phyloP scores from a whole-genome alignment of 2,888 invertebrate species.

The Corbicula japonica region DNA sequence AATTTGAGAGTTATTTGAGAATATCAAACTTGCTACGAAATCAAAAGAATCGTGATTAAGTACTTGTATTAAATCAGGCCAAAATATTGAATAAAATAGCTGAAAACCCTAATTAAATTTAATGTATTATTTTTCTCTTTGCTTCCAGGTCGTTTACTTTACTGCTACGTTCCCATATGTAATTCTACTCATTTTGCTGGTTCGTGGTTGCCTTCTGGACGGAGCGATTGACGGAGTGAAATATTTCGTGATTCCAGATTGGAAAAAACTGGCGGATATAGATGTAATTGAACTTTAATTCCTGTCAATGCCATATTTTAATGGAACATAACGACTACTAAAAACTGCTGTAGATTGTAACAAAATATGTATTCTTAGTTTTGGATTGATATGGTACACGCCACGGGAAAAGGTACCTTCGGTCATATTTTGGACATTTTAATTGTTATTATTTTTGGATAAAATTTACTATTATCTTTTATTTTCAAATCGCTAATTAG shows the following conservation, averaged over 20 bases:
- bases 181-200: conserved; percentile 77
- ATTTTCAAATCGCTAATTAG: too few relatives aligned
- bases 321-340: too few relatives aligned
- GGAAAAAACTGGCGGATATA: conserved; percentile 76
- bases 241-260: conserved; percentile 80
- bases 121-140: neutral
- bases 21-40: too few relatives aligned
- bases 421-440: neutral
- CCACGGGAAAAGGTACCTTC: neutral
- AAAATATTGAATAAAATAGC: too few relatives aligned
- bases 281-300: conserved; percentile 60
- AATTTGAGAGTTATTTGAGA: too few relatives aligned
- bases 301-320: neutral
- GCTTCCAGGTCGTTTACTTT: conserved; percentile 82
- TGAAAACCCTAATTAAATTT: too few relatives aligned
- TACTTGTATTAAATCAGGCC: too few relatives aligned
- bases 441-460: neutral
- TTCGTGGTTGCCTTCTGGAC: conserved; percentile 77
- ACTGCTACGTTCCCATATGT: conserved; percentile 83
- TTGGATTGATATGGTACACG: neutral
- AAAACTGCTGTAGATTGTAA: too few relatives aligned
- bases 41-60: too few relatives aligned
- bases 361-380: too few relatives aligned
- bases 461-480: too few relatives aligned
- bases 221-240: conserved; percentile 80